Evolutionary conservation across 2,797 vertebrate genomes (phyloP).

Genomic region (Picus viridis): DNA sequence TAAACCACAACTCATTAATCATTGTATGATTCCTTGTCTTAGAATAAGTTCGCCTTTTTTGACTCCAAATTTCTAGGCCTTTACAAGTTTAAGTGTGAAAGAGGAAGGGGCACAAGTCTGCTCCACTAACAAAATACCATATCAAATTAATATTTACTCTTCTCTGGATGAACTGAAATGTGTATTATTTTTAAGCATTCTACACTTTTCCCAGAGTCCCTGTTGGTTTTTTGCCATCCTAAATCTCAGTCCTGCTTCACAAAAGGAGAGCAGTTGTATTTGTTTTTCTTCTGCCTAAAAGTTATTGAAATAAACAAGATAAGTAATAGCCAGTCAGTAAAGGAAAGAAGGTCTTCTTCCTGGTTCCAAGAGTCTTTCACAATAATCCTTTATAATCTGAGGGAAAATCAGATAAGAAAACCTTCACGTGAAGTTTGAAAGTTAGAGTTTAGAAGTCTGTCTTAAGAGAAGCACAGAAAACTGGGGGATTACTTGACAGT

Average conservation of each 20-base stretch:
- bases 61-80: neutral
- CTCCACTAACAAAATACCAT: neutral
- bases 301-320: neutral
- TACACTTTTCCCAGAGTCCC: neutral
- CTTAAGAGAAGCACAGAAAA: neutral
- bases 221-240: neutral
- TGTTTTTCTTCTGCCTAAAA: neutral
- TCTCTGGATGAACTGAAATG: neutral
- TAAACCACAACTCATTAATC: neutral
- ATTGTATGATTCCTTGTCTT: neutral
- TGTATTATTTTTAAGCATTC: neutral
- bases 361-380: neutral
- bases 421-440: neutral
- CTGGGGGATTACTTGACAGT: neutral
- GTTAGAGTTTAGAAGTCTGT: neutral
- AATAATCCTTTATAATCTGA: neutral
- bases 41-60: neutral
- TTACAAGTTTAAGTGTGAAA: neutral
- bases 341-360: neutral
- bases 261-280: neutral
- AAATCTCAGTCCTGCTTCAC: neutral
- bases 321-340: neutral
- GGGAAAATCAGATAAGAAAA: neutral
- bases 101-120: neutral
- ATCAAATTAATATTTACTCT: slow-evolving; percentile 6